phyloP scores from a whole-genome alignment of 2,797 vertebrate genomes.

The Microcaecilia unicolor region DNA sequence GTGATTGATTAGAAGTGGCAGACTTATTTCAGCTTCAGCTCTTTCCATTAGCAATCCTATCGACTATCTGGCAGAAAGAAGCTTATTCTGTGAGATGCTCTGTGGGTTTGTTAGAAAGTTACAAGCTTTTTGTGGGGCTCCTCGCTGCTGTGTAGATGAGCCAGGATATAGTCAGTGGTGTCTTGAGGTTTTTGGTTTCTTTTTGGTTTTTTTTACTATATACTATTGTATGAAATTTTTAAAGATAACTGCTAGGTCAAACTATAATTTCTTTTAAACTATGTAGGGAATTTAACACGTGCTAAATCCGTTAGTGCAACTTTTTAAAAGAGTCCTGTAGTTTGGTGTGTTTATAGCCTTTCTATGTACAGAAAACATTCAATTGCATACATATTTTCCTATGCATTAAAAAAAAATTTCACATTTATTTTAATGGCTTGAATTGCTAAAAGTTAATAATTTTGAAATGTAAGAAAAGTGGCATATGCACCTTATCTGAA shows the following conservation, averaged over 20 bases:
- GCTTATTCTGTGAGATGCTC: slow-evolving; percentile 27
- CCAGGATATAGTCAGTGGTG: slow-evolving; percentile 33
- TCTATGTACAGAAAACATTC: slow-evolving; percentile 3
- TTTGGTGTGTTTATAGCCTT: slow-evolving; percentile 14
- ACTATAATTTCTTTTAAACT: slow-evolving; percentile 11
- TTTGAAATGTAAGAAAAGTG: no score
- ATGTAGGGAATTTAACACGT: no score
- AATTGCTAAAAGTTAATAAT: slow-evolving; percentile 4
- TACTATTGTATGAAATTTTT: slow-evolving; percentile 15
- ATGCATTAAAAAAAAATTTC: not conserved
- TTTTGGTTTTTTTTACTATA: slow-evolving; percentile 8
- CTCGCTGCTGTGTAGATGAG: slow-evolving; percentile 22
- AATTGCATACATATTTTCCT: not conserved
- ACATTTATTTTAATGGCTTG: not conserved
- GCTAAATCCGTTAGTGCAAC: no score
- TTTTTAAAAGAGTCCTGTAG: no score
- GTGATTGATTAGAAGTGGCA: slow-evolving; percentile 65
- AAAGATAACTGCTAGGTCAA: slow-evolving; percentile 11
- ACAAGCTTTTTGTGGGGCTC: slow-evolving; percentile 22
- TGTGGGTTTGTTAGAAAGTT: slow-evolving; percentile 20
- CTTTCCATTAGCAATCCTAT: slow-evolving; percentile 58
- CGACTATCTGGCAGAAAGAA: slow-evolving; percentile 46
- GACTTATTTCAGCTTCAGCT: slow-evolving; percentile 63
- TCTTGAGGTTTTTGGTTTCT: no score
- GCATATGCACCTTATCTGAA: no score